phyloP scores from a whole-genome alignment of 2,888 invertebrate genomes.

The Tortricodes alternella region DNA sequence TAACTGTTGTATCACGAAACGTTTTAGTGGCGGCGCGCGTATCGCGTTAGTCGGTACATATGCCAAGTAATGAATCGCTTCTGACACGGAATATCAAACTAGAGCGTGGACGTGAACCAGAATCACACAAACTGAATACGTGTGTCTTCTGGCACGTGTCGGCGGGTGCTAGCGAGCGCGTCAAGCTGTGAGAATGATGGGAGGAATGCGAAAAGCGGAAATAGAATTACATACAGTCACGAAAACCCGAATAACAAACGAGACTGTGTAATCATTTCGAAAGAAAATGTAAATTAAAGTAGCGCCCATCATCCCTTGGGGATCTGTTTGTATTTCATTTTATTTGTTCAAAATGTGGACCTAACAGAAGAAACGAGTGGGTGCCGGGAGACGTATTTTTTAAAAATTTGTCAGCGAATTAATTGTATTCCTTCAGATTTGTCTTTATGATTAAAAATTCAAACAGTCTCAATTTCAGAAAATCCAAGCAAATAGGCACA shows the following conservation, averaged over 20 bases:
- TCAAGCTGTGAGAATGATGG: slow-evolving; percentile 38
- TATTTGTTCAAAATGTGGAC: slow-evolving; percentile 4
- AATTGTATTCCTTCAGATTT: not conserved
- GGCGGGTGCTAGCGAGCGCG: slow-evolving; percentile 38
- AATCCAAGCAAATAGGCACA: not conserved
- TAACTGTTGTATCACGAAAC: slow-evolving; percentile 31
- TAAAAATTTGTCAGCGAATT: not conserved
- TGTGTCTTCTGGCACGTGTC: slow-evolving; percentile 36
- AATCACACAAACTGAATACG: slow-evolving; percentile 28
- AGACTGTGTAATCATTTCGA: slow-evolving; percentile 29
- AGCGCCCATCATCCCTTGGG: slow-evolving; percentile 17
- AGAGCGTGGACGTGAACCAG: slow-evolving; percentile 16
- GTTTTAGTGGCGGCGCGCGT: slow-evolving; percentile 10
- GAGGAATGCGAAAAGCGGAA: slow-evolving; percentile 43
- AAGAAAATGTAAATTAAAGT: slow-evolving; percentile 30
- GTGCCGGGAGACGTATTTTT: not conserved
- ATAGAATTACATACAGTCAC: slow-evolving; percentile 42
- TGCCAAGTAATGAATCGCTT: slow-evolving; percentile 18
- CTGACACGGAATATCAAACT: slow-evolving; percentile 28
- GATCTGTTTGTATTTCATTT: slow-evolving; percentile 15
- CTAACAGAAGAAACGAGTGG: not conserved
- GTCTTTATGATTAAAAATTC: not conserved
- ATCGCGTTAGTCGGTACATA: not conserved
- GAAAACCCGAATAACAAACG: slow-evolving; percentile 37
- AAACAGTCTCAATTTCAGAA: not conserved